phyloP scores from a whole-genome alignment of 1,140 invertebrate species.

The Drosophila kanapiae region DNA sequence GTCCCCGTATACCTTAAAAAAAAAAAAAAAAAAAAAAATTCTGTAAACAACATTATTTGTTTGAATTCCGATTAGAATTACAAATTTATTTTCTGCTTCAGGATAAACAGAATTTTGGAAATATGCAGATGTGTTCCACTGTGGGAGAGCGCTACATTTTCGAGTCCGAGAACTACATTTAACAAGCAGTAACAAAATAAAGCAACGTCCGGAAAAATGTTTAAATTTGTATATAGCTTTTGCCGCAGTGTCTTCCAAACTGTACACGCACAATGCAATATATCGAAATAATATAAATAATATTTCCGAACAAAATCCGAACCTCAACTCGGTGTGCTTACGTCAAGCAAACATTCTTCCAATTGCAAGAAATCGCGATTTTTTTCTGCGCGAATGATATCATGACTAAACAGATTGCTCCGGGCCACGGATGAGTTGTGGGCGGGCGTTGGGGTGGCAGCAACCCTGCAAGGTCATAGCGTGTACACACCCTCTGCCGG shows the following conservation, averaged over 20 bases:
- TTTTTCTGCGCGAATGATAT: slow-evolving; percentile 38
- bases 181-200: slow-evolving; percentile 29
- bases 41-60: no score
- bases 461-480: slow-evolving; percentile 46
- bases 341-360: slow-evolving; percentile 56
- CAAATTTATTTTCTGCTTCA: no score
- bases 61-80: no score
- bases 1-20: no score
- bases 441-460: slow-evolving; percentile 13
- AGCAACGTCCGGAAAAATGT: slow-evolving; percentile 13
- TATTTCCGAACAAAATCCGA: slow-evolving; percentile 10
- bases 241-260: slow-evolving; percentile 1
- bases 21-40: no score
- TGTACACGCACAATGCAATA: slow-evolving; percentile 3
- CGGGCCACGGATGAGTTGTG: slow-evolving; percentile 19
- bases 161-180: slow-evolving; percentile 26
- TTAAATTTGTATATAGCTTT: slow-evolving; percentile 29
- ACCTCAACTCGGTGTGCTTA: slow-evolving; percentile 44
- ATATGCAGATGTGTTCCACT: slow-evolving; percentile 4
- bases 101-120: not conserved
- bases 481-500: slow-evolving; percentile 29
- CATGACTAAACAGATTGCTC: slow-evolving; percentile 30
- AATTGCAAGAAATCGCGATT: slow-evolving; percentile 22
- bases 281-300: not conserved
- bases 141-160: slow-evolving; percentile 20